Evolutionary conservation across 2,797 vertebrate genomes (phyloP), one percentile per base, ranked within the genome.

Genomic region (Psittacula echo): DNA sequence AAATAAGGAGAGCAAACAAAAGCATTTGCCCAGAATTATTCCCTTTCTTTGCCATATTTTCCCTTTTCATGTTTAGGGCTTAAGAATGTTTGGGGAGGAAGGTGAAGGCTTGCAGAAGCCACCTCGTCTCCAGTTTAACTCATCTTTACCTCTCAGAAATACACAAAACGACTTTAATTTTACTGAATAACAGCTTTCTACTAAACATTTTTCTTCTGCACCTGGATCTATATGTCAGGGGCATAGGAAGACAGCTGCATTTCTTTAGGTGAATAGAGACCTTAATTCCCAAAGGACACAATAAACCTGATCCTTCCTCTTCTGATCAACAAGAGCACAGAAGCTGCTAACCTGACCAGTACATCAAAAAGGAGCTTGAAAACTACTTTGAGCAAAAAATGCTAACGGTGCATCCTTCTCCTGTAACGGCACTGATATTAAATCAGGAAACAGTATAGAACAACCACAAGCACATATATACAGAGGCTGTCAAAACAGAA

Each of bases 341-440:
- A 96, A 96, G 97, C 97, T 97, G 97, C 96, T 97, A 97, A 92
- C 97, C 95, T 97, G 97, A 97, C 97, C 96, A 97, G 97, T 98
- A 97, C 97, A 98, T 98, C 98, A 98, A 98, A 98, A 97, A 87
- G 92, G 94, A 98, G 97, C 96, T 97, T 98, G 97, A 98, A 97
- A 98, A 98, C 98, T 95, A 97, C 97, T 98, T 97, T 93, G 97
- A 97, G 97, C 96, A 96, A 98, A 98, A 98, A 98, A 88, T 98
- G 98, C 98, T 98, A 97, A 98, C 97, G 93, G 97, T 98, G 98
- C 98, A 98, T 98, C 98, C 98, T 97, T 97, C 97, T 95, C 95
- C 91, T 75, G 87, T 93, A 96, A 97, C 95, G 81, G 95, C 77
- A 58, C 97, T 91, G 97, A 97, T 98, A 98, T 98, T 98, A 98